Conservation (phyloP, 1,140 invertebrate genomes). For the Epicauta chinensis region DNA sequence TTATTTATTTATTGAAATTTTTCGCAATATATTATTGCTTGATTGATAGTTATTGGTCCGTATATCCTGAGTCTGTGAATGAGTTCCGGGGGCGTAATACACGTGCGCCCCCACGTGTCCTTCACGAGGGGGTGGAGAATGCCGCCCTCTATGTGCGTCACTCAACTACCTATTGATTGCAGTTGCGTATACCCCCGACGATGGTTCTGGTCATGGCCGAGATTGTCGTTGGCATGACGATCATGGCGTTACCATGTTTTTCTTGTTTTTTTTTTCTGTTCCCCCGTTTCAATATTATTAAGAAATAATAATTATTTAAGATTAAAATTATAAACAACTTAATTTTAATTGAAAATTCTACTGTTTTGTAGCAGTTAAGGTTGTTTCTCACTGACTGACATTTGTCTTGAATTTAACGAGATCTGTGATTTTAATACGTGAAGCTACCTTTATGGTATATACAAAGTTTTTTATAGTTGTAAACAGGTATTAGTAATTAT, state of each 20-base stretch:
- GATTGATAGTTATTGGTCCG: conserved; percentile 13
- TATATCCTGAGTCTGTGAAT: conserved; percentile 20
- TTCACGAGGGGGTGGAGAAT: conserved; percentile 24
- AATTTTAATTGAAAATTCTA: too few relatives aligned
- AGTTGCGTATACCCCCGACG: conserved; percentile 21
- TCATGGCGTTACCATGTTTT: conserved; percentile 22
- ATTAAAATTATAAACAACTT: too few relatives aligned
- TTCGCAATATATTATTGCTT: conserved; percentile 2
- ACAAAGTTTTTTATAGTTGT: too few relatives aligned
- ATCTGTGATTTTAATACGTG: too few relatives aligned
- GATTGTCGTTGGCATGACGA: conserved; percentile 27
- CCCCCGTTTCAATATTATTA: conserved; percentile 4
- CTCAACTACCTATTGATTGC: conserved; percentile 30
- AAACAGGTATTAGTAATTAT: too few relatives aligned
- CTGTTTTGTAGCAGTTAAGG: too few relatives aligned
- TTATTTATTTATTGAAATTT: not conserved
- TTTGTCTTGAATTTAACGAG: too few relatives aligned
- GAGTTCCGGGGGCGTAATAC: conserved; percentile 21
- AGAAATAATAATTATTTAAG: too few relatives aligned
- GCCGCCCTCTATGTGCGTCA: conserved; percentile 28
- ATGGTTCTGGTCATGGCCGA: conserved; percentile 26
- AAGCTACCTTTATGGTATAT: too few relatives aligned
- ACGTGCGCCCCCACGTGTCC: conserved; percentile 30
- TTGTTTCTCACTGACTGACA: too few relatives aligned
- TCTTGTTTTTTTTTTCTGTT: conserved; percentile 11